These are phyloP conservation scores for Akabosia matsudoensis DNA, from an alignment of 1,140 invertebrate genomes.

Conservation along the genomic window DNA sequence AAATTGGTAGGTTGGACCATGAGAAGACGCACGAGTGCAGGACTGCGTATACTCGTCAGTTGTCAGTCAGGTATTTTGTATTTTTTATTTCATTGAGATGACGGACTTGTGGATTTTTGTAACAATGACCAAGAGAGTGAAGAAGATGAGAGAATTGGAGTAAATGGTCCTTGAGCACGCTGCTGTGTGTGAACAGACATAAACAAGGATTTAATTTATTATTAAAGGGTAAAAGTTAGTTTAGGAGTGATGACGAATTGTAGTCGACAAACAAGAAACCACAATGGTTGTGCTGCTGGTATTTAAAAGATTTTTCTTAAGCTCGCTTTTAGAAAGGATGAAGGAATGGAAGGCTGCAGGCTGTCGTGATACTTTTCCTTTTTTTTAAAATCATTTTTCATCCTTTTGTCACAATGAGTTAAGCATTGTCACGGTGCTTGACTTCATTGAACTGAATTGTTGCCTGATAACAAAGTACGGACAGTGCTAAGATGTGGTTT, in stretches of 20 bases:
- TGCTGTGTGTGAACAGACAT: background rate
- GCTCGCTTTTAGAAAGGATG: too few relatives aligned
- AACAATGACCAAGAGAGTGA: background rate
- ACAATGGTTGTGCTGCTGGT: too few relatives aligned
- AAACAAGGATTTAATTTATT: background rate
- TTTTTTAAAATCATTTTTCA: background rate
- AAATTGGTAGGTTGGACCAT: too few relatives aligned
- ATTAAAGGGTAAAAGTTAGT: too few relatives aligned
- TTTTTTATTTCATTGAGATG: background rate
- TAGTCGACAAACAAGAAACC: too few relatives aligned
- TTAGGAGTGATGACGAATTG: too few relatives aligned
- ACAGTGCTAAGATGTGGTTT: too few relatives aligned
- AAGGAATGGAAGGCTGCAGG: background rate
- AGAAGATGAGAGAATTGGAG: background rate
- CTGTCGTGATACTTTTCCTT: background rate
- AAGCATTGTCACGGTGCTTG: background rate
- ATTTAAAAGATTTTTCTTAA: too few relatives aligned
- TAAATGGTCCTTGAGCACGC: constrained; percentile 4
- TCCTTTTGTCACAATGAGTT: background rate
- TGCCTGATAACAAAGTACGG: background rate
- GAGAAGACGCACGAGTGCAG: background rate
- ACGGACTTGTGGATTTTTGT: background rate
- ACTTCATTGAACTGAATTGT: background rate
- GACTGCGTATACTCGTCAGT: background rate
- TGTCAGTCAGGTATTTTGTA: too few relatives aligned